Evolutionary conservation across 1,140 invertebrate genomes (phyloP).

Genomic region (Subanguina moxae): DNA sequence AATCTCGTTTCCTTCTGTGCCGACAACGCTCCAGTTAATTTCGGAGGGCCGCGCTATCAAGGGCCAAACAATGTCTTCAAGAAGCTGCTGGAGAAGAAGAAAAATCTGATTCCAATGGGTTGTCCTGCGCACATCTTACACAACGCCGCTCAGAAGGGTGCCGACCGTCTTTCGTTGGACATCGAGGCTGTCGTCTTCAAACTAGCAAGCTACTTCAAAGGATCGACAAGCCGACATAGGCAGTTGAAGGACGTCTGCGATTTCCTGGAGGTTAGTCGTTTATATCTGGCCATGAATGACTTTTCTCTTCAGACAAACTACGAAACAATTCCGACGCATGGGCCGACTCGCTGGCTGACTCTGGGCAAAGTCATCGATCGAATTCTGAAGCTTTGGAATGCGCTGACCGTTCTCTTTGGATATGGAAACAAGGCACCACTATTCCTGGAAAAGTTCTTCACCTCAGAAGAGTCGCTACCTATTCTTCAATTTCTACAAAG

Average conservation of each 20-base stretch:
- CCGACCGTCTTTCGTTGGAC: slow-evolving; percentile 9
- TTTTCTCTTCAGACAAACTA: no score
- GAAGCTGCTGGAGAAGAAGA: slow-evolving; percentile 16
- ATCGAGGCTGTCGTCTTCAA: slow-evolving; percentile 21
- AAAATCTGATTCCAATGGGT: slow-evolving; percentile 19
- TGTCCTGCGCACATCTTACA: slow-evolving; percentile 20
- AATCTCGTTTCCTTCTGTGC: slow-evolving; percentile 20
- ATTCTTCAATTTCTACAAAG: neutral
- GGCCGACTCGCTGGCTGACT: slow-evolving; percentile 15
- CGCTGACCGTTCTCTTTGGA: neutral
- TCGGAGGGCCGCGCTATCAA: slow-evolving; percentile 1
- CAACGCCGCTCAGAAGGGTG: slow-evolving; percentile 18
- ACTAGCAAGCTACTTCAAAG: slow-evolving; percentile 21
- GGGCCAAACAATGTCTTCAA: slow-evolving; percentile 21
- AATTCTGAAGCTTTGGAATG: slow-evolving; percentile 20
- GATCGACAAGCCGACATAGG: slow-evolving; percentile 11
- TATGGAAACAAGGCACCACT: slow-evolving; percentile 7
- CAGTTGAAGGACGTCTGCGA: slow-evolving; percentile 22
- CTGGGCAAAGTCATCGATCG: slow-evolving; percentile 14
- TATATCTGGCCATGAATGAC: no score
- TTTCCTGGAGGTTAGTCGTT: slow-evolving; percentile 13
- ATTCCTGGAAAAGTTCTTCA: slow-evolving; percentile 13
- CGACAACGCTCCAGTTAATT: slow-evolving; percentile 14
- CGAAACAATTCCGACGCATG: slow-evolving; percentile 14
- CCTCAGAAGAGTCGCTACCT: slow-evolving; percentile 2